Evolutionary conservation across 2,888 invertebrate genomes (phyloP).

Genomic region (Temnothorax unifasciatus): DNA sequence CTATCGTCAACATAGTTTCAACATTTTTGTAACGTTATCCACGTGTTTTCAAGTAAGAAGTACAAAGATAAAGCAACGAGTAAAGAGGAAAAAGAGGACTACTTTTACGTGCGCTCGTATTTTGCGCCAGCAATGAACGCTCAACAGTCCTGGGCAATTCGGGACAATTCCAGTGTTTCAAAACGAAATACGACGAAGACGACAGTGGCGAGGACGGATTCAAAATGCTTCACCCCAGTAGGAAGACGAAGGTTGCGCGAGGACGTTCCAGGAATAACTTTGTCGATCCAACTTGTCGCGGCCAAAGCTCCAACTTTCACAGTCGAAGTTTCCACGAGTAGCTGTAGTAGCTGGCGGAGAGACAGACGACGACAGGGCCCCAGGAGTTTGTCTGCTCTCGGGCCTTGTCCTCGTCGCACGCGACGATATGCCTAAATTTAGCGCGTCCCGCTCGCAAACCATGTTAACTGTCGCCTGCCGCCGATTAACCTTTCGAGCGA

Average conservation of each 20-base stretch:
- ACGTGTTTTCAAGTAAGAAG: neutral
- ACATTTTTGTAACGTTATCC: neutral
- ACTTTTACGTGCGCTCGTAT: slow-evolving; percentile 37
- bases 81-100: neutral
- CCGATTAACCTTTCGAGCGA: slow-evolving; percentile 31
- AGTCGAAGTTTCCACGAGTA: slow-evolving; percentile 66
- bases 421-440: slow-evolving; percentile 51
- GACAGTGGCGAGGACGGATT: slow-evolving; percentile 52
- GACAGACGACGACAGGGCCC: slow-evolving; percentile 38
- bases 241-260: slow-evolving; percentile 59
- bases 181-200: slow-evolving; percentile 40
- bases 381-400: slow-evolving; percentile 7
- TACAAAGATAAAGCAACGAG: neutral
- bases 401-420: slow-evolving; percentile 9
- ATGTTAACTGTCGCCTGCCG: slow-evolving; percentile 54
- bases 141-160: slow-evolving; percentile 54
- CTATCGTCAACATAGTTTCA: neutral
- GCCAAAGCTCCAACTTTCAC: slow-evolving; percentile 69
- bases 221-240: slow-evolving; percentile 57
- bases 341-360: slow-evolving; percentile 21
- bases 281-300: slow-evolving; percentile 72
- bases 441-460: slow-evolving; percentile 50
- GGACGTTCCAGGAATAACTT: slow-evolving; percentile 62
- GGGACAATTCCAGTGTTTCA: slow-evolving; percentile 61
- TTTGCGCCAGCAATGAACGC: slow-evolving; percentile 51